A percentile compares a stretch with the other conserved stretches of the same genome.
phyloP scores from a whole-genome alignment of 2,113 vertebrate genomes.

The Athene cunicularia region DNA sequence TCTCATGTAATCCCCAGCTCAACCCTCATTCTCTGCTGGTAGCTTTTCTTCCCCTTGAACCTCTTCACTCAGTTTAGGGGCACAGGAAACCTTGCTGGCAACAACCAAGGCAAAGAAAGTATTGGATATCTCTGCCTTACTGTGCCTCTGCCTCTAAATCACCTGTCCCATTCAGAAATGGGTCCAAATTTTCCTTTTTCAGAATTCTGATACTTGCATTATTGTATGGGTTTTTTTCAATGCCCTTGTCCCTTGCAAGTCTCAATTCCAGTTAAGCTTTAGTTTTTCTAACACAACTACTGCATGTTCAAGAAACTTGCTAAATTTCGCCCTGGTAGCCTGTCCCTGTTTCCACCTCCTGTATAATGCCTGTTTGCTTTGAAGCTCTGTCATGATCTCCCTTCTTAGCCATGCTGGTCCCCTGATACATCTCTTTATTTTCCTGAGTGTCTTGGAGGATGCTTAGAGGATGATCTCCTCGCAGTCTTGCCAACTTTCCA shows the following conservation, averaged over 20 bases:
- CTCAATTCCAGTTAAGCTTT: background rate
- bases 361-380: background rate
- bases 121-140: background rate
- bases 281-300: background rate
- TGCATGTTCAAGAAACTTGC: background rate
- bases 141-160: background rate
- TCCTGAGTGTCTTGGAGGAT: background rate
- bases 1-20: background rate
- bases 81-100: background rate
- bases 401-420: background rate
- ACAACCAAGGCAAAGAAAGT: background rate
- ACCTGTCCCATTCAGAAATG: background rate
- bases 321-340: background rate
- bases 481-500: background rate
- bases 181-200: background rate
- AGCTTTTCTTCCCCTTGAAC: background rate
- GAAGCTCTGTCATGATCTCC: background rate
- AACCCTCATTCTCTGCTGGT: background rate
- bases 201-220: background rate
- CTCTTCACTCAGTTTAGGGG: background rate
- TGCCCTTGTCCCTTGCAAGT: background rate
- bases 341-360: background rate
- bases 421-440: background rate
- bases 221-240: background rate
- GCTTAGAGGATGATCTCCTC: background rate